Base-by-base conservation (phyloP, 2,113 vertebrate genomes). In the Pelmatolapia mariae region DNA sequence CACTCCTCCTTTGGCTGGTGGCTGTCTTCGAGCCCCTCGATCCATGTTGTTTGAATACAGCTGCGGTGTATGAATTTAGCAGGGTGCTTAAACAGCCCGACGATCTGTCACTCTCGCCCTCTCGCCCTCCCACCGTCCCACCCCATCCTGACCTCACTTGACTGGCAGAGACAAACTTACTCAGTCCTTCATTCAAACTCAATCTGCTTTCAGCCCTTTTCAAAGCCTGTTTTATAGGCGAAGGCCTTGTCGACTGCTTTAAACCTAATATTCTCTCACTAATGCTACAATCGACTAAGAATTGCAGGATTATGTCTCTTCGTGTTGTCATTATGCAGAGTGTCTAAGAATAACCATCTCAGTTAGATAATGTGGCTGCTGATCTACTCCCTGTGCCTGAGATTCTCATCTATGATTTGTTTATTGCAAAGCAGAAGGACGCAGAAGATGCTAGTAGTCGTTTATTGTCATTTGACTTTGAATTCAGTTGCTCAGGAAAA, bases 31-130 rank as follows among this genome's bases (percentile, higher is more conserved):
- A 24, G 79, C 54, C 86, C 43, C 81, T 57, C 80, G 1, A 33
- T 84, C 85, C 53, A 8, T 83, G 71, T 82, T 91, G 89, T 95
- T 94, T 95, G 96, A 97, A 96, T 96, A 96, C 96, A 97, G 96
- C 96, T 96, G 96, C 91, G 66, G 81, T 57, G 38, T 93, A 96
- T 97, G 96, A 97, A 96, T 97, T 95, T 96, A 96, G 81, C 80
- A 91, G 57, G 83, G 84, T 80, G 79, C 93, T 97, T 97, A 96
- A 97, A 96, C 95, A 96, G 93, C 92, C 89, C 33, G 6, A 26
- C 92, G 92, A 87, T 95, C 95, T 95, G 95, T 94, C 93, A 86
- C 92, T 43, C 71, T 63, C 59, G 56, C 50, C 53, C 56, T 26
- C 78, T 19, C 6, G 10, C 16, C 29, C 59, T 24, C 16, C 36